Base-by-base conservation (phyloP, 2,888 invertebrate species). In the Marronus borbonicus region DNA sequence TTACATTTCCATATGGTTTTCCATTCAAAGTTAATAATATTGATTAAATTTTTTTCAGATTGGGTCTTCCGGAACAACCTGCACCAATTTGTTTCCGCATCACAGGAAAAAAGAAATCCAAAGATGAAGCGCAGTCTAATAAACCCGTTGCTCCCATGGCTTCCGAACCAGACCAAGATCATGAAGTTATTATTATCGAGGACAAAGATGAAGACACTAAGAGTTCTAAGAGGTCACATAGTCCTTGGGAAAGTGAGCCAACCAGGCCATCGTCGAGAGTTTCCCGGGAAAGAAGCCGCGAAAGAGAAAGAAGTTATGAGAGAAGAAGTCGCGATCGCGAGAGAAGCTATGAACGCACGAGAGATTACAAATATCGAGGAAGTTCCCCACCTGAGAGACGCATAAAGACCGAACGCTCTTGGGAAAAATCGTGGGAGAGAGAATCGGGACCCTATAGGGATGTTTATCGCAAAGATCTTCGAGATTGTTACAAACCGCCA, bases 31-130 rank as follows among this genome's bases (percentile, higher is more conserved):
- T 55, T 55, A 4, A 24, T 70, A 70, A 52, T 50, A 20, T 3
- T 28, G 20, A 28, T 60, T 68, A 12, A 24, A 7, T 50, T 44
- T 36, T 12, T 78, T 76, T 8, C 55, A 84, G 84, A 49, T 80
- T 88, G 49, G 87, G 85, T 10, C 79, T 88, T 50, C 85, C 85
- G 0, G 87, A 88, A 68, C 87, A 88, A 83, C 85, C 86, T 0
- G 81, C 85, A 12, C 89, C 88, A 0, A 86, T 89, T 39, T 86
- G 85, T 72, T 89, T 89, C 81, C 86, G 85, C 81, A 89, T 89
- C 39, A 85, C 84, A 2, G 81, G 82, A n/a, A 83, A 83, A 58
- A 83, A 82, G 36, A 82, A 82, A 64, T 66, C 66, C 5, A 80
- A 79, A 79, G 81, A 82, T 7, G 77, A 76, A n/a, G 17, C 31